These are phyloP conservation scores for Sebastes flavidus DNA, from an alignment of 2,797 vertebrate genomes.

Conservation along the genomic window DNA sequence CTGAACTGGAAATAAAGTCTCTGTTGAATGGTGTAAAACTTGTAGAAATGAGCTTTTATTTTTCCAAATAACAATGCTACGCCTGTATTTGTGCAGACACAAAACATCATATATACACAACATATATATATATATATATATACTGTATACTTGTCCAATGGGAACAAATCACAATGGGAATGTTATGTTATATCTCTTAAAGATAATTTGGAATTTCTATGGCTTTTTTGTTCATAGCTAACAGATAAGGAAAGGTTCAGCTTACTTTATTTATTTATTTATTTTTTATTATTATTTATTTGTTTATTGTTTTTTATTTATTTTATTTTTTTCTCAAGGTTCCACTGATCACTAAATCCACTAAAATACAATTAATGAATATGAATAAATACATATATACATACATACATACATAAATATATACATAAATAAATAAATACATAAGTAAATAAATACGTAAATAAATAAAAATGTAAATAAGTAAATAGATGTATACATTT, in stretches of 20 bases:
- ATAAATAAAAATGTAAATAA: no score
- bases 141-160: neutral
- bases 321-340: no score
- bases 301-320: no score
- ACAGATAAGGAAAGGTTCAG: neutral
- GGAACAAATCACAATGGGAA: neutral
- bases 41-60: conserved; percentile 2
- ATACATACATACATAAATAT: no score
- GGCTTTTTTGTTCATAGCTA: neutral
- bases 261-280: no score
- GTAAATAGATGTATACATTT: rapidly evolving
- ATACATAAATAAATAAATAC: no score
- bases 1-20: conserved; percentile 84
- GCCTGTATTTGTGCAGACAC: neutral
- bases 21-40: conserved; percentile 81
- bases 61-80: neutral
- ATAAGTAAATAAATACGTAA: no score
- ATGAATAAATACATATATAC: no score
- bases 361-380: no score
- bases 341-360: no score
- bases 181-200: neutral
- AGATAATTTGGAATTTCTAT: neutral
- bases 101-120: neutral
- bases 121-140: no score
- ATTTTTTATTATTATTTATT: no score